phyloP scores from a whole-genome alignment of 2,888 invertebrate species.

The Catocala sponsa region DNA sequence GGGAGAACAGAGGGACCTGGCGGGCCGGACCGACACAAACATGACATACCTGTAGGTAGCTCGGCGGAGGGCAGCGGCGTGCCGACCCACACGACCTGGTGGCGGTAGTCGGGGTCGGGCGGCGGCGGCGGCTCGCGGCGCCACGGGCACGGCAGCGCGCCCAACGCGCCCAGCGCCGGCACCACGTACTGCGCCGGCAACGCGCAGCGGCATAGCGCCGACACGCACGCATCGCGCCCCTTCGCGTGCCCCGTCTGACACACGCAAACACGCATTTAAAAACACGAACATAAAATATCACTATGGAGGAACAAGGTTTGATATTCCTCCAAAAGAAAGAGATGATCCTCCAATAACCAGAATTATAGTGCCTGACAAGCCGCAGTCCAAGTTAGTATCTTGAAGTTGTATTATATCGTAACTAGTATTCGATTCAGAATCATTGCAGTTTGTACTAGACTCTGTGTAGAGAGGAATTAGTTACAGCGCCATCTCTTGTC shows the following conservation, averaged over 20 bases:
- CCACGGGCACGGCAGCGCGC: slow-evolving; percentile 95
- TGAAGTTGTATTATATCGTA: too few relatives aligned
- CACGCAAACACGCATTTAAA: background rate
- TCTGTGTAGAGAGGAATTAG: too few relatives aligned
- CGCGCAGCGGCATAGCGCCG: slow-evolving; percentile 98
- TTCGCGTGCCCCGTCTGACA: slow-evolving; percentile 77
- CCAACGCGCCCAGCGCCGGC: slow-evolving; percentile 95
- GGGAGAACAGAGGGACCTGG: too few relatives aligned
- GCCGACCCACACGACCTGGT: slow-evolving; percentile 99
- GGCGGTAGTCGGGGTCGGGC: slow-evolving; percentile 93
- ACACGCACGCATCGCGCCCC: slow-evolving; percentile 97
- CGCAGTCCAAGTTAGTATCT: too few relatives aligned
- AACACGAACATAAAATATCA: too few relatives aligned
- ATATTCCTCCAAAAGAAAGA: too few relatives aligned
- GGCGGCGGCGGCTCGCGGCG: slow-evolving; percentile 94
- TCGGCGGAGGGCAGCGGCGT: slow-evolving; percentile 96
- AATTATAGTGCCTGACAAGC: too few relatives aligned
- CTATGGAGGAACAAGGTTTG: too few relatives aligned
- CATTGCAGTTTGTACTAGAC: too few relatives aligned
- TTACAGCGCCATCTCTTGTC: too few relatives aligned
- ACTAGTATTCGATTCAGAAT: too few relatives aligned
- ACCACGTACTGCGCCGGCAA: slow-evolving; percentile 98
- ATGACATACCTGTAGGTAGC: slow-evolving; percentile 89
- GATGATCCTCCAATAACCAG: too few relatives aligned
- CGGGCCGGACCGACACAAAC: background rate